Percentiles rank a stretch among this genome's conserved stretches.
phyloP scores from a whole-genome alignment of 2,888 invertebrate genomes.

The Caradrina kadenii region DNA sequence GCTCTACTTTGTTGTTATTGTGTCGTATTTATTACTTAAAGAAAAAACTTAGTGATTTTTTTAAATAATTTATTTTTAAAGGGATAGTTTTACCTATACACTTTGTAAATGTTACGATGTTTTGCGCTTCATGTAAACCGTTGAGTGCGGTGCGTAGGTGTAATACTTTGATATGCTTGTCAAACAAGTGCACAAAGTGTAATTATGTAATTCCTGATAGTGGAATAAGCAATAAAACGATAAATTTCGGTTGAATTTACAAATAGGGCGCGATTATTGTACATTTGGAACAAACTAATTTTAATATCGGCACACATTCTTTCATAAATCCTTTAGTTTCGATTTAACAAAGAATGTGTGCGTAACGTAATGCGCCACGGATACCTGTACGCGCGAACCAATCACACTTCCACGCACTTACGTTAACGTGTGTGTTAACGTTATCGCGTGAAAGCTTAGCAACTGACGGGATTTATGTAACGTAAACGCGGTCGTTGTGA shows the following conservation, averaged over 20 bases:
- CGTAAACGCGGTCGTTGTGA: constrained; percentile 66
- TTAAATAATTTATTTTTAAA: constrained; percentile 88
- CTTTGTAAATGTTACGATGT: constrained; percentile 65
- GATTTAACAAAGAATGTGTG: constrained; percentile 44
- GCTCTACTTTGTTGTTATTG: constrained; percentile 78
- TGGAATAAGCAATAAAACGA: constrained; percentile 79
- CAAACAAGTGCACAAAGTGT: constrained; percentile 87
- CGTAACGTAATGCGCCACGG: constrained; percentile 31
- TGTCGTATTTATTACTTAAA: constrained; percentile 86
- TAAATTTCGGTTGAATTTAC: constrained; percentile 61
- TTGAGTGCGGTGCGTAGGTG: constrained; percentile 66
- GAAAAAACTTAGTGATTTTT: constrained; percentile 81
- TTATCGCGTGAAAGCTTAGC: constrained; percentile 57
- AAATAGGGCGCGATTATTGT: constrained; percentile 56
- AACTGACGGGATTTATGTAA: constrained; percentile 58
- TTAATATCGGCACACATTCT: constrained; percentile 43
- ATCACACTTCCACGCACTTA: constrained; percentile 50
- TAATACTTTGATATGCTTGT: constrained; percentile 86
- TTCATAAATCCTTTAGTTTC: constrained; percentile 23
- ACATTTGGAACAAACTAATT: constrained; percentile 50
- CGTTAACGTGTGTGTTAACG: constrained; percentile 57
- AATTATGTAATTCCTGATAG: constrained; percentile 74
- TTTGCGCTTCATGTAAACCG: constrained; percentile 64
- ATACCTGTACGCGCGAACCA: constrained; percentile 43
- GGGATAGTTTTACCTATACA: constrained; percentile 77